A percentile compares a stretch with the other conserved stretches of the same genome.
These are phyloP conservation scores for Galemys pyrenaicus DNA, from an alignment of 2,113 vertebrate genomes.

Conservation along the genomic window DNA sequence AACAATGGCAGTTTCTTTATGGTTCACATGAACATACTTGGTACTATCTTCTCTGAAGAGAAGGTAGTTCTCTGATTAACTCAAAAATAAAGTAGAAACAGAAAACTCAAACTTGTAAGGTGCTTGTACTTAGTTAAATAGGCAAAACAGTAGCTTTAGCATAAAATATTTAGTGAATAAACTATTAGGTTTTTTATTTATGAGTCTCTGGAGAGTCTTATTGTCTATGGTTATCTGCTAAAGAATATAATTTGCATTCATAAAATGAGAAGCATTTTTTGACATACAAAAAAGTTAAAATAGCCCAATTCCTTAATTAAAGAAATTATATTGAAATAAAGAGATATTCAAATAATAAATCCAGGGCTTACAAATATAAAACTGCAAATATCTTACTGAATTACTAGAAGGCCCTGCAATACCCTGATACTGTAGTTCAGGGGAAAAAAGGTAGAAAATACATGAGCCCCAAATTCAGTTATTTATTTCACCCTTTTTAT, in stretches of 20 bases:
- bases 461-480: not conserved
- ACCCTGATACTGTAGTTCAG: not conserved
- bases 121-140: conserved; percentile 10
- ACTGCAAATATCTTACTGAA: not conserved
- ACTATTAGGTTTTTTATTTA: conserved; percentile 15
- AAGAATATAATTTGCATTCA: conserved; percentile 31
- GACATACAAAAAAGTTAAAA: conserved; percentile 37
- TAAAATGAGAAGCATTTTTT: not conserved
- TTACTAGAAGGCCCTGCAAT: not conserved
- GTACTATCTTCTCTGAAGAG: conserved; percentile 22
- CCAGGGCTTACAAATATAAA: not conserved
- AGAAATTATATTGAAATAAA: not conserved
- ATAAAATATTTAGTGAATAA: conserved; percentile 10
- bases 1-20: not conserved
- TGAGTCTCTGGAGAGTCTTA: not conserved
- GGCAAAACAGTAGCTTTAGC: not conserved
- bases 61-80: not conserved
- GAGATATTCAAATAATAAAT: not conserved
- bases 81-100: conserved; percentile 33
- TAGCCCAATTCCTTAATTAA: conserved; percentile 47
- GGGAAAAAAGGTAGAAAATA: not conserved
- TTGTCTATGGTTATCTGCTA: not conserved
- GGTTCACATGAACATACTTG: not conserved
- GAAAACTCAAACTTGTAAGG: not conserved
- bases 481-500: conserved; percentile 10